phyloP scores from a whole-genome alignment of 2,113 vertebrate species.

The Sus scrofa region T2T-Sscrofa CM000813.6:144256501-144257000 shows the following conservation, averaged over 20 bases:
- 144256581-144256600: constrained; percentile 71
- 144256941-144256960: no score
- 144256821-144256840: no score
- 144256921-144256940: no score
- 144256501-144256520: neutral
- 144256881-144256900: no score
- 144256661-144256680: constrained; percentile 70
- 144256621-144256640: constrained; percentile 66
- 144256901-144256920: no score
- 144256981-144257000: no score
- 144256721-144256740: neutral
- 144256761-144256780: neutral
- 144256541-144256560: neutral
- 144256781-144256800: neutral
- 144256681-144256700: constrained; percentile 66
- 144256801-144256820: no score
- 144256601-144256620: constrained; percentile 78
- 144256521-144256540: neutral
- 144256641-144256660: constrained; percentile 71
- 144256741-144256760: neutral
- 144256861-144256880: no score
- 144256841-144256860: no score
- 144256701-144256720: neutral
- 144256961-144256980: no score
- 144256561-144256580: constrained; percentile 50